A percentile compares a stretch with the other conserved stretches of the same genome.
Evolutionary conservation across 2,113 vertebrate genomes (phyloP).

Genomic region (Paramormyrops kingsleyae): DNA sequence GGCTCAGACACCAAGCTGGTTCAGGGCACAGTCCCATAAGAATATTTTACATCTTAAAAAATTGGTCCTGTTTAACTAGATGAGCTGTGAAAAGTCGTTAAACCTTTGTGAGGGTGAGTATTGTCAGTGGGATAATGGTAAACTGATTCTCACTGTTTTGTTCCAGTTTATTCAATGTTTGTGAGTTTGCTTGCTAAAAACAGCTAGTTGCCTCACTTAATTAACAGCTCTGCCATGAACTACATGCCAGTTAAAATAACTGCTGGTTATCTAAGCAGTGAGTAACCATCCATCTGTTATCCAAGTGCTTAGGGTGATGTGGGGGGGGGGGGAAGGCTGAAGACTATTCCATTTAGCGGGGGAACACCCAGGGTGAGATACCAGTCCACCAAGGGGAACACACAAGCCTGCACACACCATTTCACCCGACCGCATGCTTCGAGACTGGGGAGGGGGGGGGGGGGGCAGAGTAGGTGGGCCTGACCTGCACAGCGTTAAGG

Average conservation of each 20-base stretch:
- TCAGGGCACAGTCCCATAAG: not conserved
- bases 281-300: not conserved
- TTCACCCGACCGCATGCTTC: not conserved
- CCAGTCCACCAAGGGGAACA: not conserved
- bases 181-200: not conserved
- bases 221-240: not conserved
- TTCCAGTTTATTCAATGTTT: not conserved
- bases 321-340: no score
- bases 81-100: not conserved
- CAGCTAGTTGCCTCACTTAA: not conserved
- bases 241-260: not conserved
- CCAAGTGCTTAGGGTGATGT: not conserved
- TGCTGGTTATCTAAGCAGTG: not conserved
- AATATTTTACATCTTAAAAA: not conserved
- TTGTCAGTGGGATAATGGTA: not conserved
- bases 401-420: not conserved
- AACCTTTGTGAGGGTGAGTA: not conserved
- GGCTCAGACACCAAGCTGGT: not conserved
- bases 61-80: not conserved
- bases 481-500: not conserved
- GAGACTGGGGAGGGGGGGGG: not conserved
- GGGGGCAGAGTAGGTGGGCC: not conserved
- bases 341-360: not conserved
- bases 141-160: not conserved
- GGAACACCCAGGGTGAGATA: not conserved